Conservation (phyloP, 2,888 invertebrate species). For the Timandra comae region DNA sequence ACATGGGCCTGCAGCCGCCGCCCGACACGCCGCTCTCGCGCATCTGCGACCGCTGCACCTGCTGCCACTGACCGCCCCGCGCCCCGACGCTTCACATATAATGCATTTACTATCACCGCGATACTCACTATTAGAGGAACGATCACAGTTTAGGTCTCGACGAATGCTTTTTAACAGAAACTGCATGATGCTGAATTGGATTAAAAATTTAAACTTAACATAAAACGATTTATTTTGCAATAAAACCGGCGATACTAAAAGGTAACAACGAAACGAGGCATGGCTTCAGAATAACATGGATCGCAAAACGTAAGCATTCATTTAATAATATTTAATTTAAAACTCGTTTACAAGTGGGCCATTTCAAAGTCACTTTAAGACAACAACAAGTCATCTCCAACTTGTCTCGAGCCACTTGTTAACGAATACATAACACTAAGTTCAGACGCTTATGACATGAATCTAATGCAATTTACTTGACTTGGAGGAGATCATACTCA, state of each 20-base stretch:
- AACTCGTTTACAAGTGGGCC: slow-evolving; percentile 29
- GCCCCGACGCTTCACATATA: slow-evolving; percentile 27
- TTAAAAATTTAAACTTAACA: slow-evolving; percentile 14
- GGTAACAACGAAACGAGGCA: slow-evolving; percentile 52
- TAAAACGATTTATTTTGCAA: slow-evolving; percentile 23
- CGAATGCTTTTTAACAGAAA: slow-evolving; percentile 35
- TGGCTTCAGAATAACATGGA: slow-evolving; percentile 71
- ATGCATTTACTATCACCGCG: slow-evolving; percentile 52
- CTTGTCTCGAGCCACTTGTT: slow-evolving; percentile 17
- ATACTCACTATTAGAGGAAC: slow-evolving; percentile 2
- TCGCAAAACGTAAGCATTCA: slow-evolving; percentile 54
- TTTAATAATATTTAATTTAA: slow-evolving; percentile 29
- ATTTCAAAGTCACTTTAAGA: too few relatives aligned
- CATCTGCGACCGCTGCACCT: slow-evolving; percentile 60
- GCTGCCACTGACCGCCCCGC: slow-evolving; percentile 53
- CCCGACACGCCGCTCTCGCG: slow-evolving; percentile 23
- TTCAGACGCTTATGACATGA: slow-evolving; percentile 16
- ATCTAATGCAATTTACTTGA: slow-evolving; percentile 20
- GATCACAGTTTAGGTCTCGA: slow-evolving; percentile 1
- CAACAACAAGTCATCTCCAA: too few relatives aligned
- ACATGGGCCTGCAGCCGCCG: slow-evolving; percentile 61
- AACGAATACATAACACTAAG: slow-evolving; percentile 4
- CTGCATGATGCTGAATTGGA: slow-evolving; percentile 38
- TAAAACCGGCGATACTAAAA: slow-evolving; percentile 31
- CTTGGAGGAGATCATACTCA: slow-evolving; percentile 13